These are phyloP conservation scores for Colletes gigas DNA, from an alignment of 1,140 invertebrate species.

Conservation along the genomic window DNA sequence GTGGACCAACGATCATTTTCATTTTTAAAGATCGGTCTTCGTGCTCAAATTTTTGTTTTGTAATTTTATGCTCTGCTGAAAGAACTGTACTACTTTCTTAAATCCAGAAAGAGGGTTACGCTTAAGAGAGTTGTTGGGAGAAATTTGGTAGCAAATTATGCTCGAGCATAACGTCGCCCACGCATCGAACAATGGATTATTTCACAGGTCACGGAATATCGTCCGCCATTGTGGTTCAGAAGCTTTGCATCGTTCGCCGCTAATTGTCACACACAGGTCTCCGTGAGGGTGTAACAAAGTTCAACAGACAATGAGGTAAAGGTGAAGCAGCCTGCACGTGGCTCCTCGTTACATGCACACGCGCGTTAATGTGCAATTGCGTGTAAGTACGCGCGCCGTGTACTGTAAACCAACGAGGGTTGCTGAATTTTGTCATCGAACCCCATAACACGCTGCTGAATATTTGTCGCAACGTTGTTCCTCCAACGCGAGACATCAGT, in stretches of 20 bases:
- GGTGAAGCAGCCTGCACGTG: slow-evolving; percentile 42
- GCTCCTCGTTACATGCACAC: slow-evolving; percentile 33
- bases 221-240: not conserved
- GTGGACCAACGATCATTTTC: too few relatives aligned
- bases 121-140: too few relatives aligned
- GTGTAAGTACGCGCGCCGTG: slow-evolving; percentile 32
- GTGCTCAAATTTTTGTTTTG: too few relatives aligned
- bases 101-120: too few relatives aligned
- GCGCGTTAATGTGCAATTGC: slow-evolving; percentile 47
- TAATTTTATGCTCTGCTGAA: too few relatives aligned
- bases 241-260: not conserved
- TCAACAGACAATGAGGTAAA: slow-evolving; percentile 46
- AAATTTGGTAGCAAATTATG: too few relatives aligned
- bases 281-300: slow-evolving; percentile 32
- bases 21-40: too few relatives aligned
- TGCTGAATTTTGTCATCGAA: slow-evolving; percentile 4
- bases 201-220: not conserved
- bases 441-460: not conserved
- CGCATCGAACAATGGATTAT: not conserved
- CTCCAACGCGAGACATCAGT: too few relatives aligned
- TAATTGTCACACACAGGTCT: slow-evolving; percentile 10
- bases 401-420: slow-evolving; percentile 30
- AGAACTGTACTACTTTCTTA: too few relatives aligned
- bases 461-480: not conserved
- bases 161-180: not conserved